phyloP scores from a whole-genome alignment of 2,888 invertebrate species.

The Latrodectus elegans region DNA sequence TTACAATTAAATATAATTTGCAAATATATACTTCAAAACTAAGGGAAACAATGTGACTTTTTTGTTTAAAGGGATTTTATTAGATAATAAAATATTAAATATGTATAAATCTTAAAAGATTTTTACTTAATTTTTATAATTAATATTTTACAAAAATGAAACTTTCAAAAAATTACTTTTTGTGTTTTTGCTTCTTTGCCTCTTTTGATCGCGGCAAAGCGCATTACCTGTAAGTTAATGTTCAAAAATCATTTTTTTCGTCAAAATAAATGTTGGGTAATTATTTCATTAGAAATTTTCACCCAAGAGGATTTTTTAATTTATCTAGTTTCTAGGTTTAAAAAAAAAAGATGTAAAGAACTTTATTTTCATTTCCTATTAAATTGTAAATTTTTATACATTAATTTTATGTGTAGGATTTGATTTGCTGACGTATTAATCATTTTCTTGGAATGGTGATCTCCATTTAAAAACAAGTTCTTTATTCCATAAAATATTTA shows the following conservation, averaged over 20 bases:
- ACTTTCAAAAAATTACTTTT: constrained; percentile 28
- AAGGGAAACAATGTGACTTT: too few relatives aligned
- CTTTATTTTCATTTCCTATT: constrained; percentile 29
- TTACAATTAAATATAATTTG: too few relatives aligned
- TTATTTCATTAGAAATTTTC: constrained; percentile 58
- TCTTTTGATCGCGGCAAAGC: constrained; percentile 16
- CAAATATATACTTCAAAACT: too few relatives aligned
- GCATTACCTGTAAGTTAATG: constrained; percentile 60
- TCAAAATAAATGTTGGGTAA: constrained; percentile 42
- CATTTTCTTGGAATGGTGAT: too few relatives aligned
- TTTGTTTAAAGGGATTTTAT: too few relatives aligned
- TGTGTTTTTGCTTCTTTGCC: background rate
- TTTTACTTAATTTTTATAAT: too few relatives aligned
- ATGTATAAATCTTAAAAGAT: too few relatives aligned
- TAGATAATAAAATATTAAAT: too few relatives aligned
- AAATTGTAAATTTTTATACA: background rate
- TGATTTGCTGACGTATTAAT: too few relatives aligned
- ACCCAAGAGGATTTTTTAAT: constrained; percentile 52
- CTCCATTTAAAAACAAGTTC: too few relatives aligned
- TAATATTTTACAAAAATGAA: constrained; percentile 8
- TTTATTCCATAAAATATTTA: too few relatives aligned
- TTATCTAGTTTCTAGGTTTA: constrained; percentile 28
- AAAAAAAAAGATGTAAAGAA: constrained; percentile 15
- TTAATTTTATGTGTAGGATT: too few relatives aligned
- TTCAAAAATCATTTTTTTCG: constrained; percentile 57